phyloP scores from a whole-genome alignment of 2,888 invertebrate genomes.

The Ochlodes sylvanus region DNA sequence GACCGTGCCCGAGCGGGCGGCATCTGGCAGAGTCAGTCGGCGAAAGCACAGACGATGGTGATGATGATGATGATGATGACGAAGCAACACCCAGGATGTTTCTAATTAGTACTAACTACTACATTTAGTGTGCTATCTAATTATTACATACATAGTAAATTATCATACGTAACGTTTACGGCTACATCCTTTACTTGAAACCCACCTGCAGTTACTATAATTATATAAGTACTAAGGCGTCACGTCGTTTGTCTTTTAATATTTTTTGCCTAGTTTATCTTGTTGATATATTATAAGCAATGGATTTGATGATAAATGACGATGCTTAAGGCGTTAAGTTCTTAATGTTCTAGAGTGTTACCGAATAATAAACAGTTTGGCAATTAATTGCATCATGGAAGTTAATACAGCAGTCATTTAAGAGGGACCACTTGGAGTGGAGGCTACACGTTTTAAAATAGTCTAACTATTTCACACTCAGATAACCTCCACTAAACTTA shows the following conservation, averaged over 20 bases:
- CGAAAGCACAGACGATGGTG: too few relatives aligned
- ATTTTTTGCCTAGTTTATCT: background rate
- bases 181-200: too few relatives aligned
- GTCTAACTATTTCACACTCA: constrained; percentile 10
- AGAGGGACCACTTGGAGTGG: too few relatives aligned
- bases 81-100: constrained; percentile 26
- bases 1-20: too few relatives aligned
- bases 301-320: background rate
- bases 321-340: background rate
- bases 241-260: background rate
- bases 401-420: background rate
- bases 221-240: too few relatives aligned
- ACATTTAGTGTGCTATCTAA: too few relatives aligned
- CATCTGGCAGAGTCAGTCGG: too few relatives aligned
- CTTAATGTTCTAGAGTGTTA: background rate
- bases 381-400: constrained; percentile 7
- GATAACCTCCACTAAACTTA: constrained; percentile 2
- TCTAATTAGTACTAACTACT: too few relatives aligned
- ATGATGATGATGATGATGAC: too few relatives aligned
- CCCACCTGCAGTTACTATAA: too few relatives aligned
- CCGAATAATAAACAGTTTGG: constrained; percentile 1
- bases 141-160: too few relatives aligned
- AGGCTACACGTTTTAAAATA: background rate
- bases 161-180: too few relatives aligned
- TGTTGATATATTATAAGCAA: background rate